Evolutionary conservation across 1,140 invertebrate genomes (phyloP).

Genomic region (Vollenhovia emeryi): DNA sequence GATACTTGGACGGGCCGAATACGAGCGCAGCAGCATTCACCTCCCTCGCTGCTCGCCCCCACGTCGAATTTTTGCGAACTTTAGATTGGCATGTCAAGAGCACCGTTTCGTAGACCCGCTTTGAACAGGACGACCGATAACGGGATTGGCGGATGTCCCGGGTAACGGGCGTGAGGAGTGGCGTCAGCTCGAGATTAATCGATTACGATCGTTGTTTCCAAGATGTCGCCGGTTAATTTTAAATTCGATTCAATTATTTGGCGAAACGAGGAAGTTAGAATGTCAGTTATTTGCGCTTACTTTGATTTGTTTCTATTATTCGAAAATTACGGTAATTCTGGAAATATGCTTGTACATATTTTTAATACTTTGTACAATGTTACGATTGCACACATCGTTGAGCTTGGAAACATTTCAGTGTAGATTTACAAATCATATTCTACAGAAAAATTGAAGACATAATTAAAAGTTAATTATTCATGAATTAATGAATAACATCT

Average conservation of each 20-base stretch:
- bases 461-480: neutral
- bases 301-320: neutral
- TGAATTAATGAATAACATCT: neutral
- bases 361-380: neutral
- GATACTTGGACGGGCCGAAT: slow-evolving; percentile 59
- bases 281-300: neutral
- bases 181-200: neutral
- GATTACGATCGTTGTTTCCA: neutral
- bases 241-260: neutral
- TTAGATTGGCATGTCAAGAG: slow-evolving; percentile 61
- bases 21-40: slow-evolving; percentile 65
- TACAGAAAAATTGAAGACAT: neutral
- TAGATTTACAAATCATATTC: neutral
- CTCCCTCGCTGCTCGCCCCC: neutral
- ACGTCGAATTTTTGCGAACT: slow-evolving; percentile 22
- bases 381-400: neutral
- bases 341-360: neutral
- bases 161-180: neutral
- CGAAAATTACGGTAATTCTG: neutral
- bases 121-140: neutral
- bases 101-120: slow-evolving; percentile 25
- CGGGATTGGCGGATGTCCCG: neutral
- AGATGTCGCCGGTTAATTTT: neutral
- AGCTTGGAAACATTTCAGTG: neutral
- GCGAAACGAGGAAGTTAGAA: neutral